Base-by-base conservation (phyloP, 2,797 vertebrate species). In the Borostomias antarcticus region DNA sequence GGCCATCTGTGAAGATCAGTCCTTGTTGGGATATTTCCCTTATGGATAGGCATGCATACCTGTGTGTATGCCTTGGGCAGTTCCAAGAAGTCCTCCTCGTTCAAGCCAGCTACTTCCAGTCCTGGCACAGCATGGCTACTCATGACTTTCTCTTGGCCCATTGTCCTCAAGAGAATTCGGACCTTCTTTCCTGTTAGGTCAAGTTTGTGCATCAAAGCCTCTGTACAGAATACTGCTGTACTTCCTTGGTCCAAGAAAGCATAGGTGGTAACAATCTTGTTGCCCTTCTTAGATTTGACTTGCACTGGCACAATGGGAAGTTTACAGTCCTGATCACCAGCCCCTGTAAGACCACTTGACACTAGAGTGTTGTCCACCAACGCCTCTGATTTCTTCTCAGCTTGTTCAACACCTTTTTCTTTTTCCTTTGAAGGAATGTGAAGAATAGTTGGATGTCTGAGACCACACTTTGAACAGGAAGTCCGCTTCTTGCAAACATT, bases 121-220 rank as follows among this genome's bases (percentile, higher is more conserved):
- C 32, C 62, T 57, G 50, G 35, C 8, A 75, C 32, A 28, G 66
- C 32, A 25, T 60, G 9, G 2, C 69, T 75, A 9, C 61, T 52
- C 9, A 72, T 59, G 4, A 66, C 59, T 26, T 66, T 70, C 43
- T 73, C 66, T 40, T 76, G 69, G 4, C 61, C 57, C 58, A 70
- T n/a, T n/a, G n/a, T 69, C 8, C 33, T 7, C 11, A 65, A 23
- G 5, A 72, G 69, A 21, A 72, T 58, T 47, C 1, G 5, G 1
- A 19, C 26, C 19, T 28, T 63, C n/a, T 35, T 62, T 1, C 64
- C 59, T 11, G 32, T 15, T 1, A 72, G 26, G 19, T 53, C 35
- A 6, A 72, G 52, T n/a, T 62, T 40, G 3, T 68, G 5, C 59
- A 33, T 72, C 19, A 73, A n/a, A 26, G 17, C 5, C 26, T 61